Evolutionary conservation across 2,797 vertebrate species (phyloP).

Genomic region (Hemibagrus guttatus): DNA sequence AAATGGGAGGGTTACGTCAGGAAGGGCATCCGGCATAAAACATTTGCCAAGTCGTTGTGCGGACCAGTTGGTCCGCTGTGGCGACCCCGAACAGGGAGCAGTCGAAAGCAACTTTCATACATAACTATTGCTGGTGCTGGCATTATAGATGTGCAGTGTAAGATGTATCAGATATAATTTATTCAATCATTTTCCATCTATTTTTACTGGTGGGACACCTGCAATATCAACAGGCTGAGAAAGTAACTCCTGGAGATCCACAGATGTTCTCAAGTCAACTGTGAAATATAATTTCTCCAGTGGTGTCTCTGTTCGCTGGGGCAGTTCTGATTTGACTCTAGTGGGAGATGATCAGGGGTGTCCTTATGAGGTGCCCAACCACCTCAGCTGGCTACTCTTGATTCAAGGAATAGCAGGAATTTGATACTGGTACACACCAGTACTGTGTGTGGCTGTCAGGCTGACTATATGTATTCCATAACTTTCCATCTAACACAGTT

Average conservation of each 20-base stretch:
- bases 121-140: background rate
- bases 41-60: no score
- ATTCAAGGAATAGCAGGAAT: background rate
- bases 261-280: no score
- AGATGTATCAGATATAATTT: background rate
- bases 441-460: no score
- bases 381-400: background rate
- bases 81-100: no score
- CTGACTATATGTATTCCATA: no score
- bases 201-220: background rate
- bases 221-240: background rate
- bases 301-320: background rate
- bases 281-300: no score
- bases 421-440: no score
- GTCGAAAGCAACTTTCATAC: no score
- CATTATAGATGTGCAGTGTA: background rate
- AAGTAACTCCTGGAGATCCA: background rate
- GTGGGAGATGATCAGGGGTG: background rate
- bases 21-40: no score
- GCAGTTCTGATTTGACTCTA: background rate
- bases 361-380: background rate
- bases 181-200: background rate
- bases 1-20: no score
- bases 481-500: no score
- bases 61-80: no score